phyloP scores from a whole-genome alignment of 2,113 vertebrate species.

The Callopanchax toddi region DNA sequence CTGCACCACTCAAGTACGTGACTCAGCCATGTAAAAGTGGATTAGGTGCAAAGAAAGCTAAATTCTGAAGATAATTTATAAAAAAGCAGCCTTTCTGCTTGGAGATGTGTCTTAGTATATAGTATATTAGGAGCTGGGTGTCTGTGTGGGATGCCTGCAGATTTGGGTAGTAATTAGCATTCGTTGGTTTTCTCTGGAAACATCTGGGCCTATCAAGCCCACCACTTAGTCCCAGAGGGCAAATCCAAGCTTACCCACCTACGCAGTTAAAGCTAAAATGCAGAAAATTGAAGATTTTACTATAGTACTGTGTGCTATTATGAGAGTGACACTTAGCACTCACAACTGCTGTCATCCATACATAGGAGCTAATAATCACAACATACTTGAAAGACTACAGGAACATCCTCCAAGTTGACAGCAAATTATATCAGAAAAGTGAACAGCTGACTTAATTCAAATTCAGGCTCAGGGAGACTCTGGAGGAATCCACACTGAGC shows the following conservation, averaged over 20 bases:
- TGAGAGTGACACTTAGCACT: conserved; percentile 21
- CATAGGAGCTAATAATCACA: conserved; percentile 38
- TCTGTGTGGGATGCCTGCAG: conserved; percentile 57
- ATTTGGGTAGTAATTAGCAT: conserved; percentile 74
- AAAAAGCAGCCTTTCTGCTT: conserved; percentile 19
- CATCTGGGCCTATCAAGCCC: conserved; percentile 74
- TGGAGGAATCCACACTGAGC: conserved; percentile 46
- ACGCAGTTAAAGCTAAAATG: conserved; percentile 50
- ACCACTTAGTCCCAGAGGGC: conserved; percentile 60
- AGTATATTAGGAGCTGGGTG: conserved; percentile 44
- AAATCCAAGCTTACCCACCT: conserved; percentile 56
- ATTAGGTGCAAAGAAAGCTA: conserved; percentile 9
- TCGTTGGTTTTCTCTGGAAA: conserved; percentile 74
- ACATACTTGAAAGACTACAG: conserved; percentile 12
- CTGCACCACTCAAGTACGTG: conserved; percentile 31
- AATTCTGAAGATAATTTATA: conserved; percentile 19
- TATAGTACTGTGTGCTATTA: conserved; percentile 29
- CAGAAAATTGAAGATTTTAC: conserved; percentile 44
- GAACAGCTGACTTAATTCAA: conserved; percentile 49
- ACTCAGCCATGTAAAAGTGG: conserved; percentile 41
- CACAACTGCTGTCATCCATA: conserved; percentile 12
- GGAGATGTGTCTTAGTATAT: conserved; percentile 45
- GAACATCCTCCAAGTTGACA: conserved; percentile 42
- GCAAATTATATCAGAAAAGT: conserved; percentile 36
- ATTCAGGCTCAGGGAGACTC: conserved; percentile 44